Conservation (phyloP, 2,113 vertebrate species). For the Seriola dumerili region DNA sequence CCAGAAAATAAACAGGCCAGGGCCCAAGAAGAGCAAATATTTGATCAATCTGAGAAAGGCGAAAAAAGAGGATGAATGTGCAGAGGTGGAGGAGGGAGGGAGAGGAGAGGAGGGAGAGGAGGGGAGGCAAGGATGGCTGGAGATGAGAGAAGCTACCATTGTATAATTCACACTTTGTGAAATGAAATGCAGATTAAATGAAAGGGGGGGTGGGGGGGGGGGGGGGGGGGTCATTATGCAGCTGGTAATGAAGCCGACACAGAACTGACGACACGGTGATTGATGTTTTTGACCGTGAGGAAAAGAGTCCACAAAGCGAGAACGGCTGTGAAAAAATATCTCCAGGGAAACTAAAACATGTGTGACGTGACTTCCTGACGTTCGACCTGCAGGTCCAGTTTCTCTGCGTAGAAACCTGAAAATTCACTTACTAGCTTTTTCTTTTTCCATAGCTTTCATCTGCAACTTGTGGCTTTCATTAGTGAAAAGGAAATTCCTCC, state of each 20-base stretch:
- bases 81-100: conserved; percentile 13
- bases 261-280: background rate
- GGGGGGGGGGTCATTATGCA: background rate
- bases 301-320: background rate
- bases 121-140: conserved; percentile 17
- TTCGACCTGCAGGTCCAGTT: no score
- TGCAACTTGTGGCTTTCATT: no score
- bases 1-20: conserved; percentile 76
- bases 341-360: background rate
- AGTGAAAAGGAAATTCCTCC: background rate
- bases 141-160: conserved; percentile 57
- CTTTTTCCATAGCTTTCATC: no score
- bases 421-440: no score
- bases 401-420: no score
- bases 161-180: conserved; percentile 17
- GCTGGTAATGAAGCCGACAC: background rate
- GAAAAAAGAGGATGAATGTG: conserved; percentile 61
- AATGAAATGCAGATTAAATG: background rate
- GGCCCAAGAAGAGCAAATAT: conserved; percentile 81
- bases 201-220: background rate
- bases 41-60: conserved; percentile 74
- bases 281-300: background rate
- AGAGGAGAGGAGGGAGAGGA: conserved; percentile 8
- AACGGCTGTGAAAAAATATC: no score
- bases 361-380: background rate